phyloP scores from a whole-genome alignment of 2,888 invertebrate genomes.

The Mesorhabditis belari region DNA sequence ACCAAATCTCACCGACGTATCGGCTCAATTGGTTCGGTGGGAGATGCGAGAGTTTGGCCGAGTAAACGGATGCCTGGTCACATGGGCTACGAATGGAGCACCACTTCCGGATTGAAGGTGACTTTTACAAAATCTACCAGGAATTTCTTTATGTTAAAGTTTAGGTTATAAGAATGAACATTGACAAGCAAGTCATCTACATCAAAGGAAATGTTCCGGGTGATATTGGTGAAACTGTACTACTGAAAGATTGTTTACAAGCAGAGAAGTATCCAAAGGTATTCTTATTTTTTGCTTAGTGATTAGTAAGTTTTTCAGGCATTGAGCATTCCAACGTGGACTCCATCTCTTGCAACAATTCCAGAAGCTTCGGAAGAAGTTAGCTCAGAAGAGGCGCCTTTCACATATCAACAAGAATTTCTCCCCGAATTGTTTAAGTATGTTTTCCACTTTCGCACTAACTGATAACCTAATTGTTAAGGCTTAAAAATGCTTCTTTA shows the following conservation, averaged over 20 bases:
- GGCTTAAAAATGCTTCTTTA: conserved; percentile 7
- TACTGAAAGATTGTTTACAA: conserved; percentile 43
- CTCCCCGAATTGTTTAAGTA: conserved; percentile 12
- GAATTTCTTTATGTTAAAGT: background rate
- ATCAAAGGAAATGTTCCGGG: conserved; percentile 48
- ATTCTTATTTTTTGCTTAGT: background rate
- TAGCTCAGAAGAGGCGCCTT: background rate
- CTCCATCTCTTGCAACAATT: conserved; percentile 29
- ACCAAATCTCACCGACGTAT: conserved; percentile 51
- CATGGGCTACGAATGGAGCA: conserved; percentile 51
- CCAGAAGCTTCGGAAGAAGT: conserved; percentile 25
- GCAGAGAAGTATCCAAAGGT: conserved; percentile 32
- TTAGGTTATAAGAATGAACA: conserved; percentile 46
- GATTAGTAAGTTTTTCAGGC: conserved; percentile 7
- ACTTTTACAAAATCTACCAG: background rate
- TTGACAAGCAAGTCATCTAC: conserved; percentile 48
- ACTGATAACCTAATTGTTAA: background rate
- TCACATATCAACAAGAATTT: conserved; percentile 10
- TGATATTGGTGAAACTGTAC: conserved; percentile 41
- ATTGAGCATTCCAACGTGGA: conserved; percentile 44
- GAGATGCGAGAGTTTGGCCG: conserved; percentile 50
- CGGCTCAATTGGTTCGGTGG: conserved; percentile 45
- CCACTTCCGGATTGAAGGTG: conserved; percentile 41
- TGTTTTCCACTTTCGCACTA: background rate
- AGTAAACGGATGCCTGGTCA: conserved; percentile 51